These are phyloP conservation scores for Drosophila borealis DNA, from an alignment of 2,888 invertebrate genomes.

Conservation along the genomic window DNA sequence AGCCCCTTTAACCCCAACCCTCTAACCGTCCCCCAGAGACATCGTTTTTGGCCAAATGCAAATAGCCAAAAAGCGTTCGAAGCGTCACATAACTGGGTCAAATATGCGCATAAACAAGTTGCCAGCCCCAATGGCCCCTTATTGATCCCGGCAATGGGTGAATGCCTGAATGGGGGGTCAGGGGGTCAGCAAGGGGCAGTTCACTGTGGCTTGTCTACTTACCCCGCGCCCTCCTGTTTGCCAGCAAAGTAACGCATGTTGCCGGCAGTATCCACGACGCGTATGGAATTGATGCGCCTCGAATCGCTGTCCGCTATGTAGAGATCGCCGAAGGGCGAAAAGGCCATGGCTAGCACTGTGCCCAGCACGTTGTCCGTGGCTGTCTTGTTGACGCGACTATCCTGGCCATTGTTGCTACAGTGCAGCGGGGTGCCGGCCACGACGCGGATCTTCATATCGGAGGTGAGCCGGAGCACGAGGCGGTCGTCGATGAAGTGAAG, in stretches of 20 bases:
- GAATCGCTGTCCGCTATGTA: constrained; percentile 98
- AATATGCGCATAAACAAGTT: constrained; percentile 76
- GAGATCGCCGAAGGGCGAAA: constrained; percentile 95
- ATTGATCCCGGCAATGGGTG: constrained; percentile 10
- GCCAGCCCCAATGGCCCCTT: constrained; percentile 8
- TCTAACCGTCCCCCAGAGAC: constrained; percentile 12
- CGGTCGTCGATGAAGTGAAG: constrained; percentile 98
- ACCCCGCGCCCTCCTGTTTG: constrained; percentile 87
- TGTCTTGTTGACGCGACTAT: constrained; percentile 86
- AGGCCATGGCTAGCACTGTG: constrained; percentile 94
- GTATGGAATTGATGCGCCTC: constrained; percentile 92
- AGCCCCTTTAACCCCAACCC: not conserved
- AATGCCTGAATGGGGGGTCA: constrained; percentile 22
- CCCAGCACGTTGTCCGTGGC: constrained; percentile 90
- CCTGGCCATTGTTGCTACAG: constrained; percentile 89
- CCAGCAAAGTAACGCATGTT: constrained; percentile 97
- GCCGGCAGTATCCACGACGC: constrained; percentile 95
- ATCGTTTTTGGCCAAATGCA: constrained; percentile 65
- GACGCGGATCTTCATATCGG: constrained; percentile 95
- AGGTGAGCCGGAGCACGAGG: constrained; percentile 95
- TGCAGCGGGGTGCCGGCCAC: constrained; percentile 98
- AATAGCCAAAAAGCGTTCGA: constrained; percentile 51
- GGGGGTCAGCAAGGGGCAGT: not conserved
- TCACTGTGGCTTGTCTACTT: constrained; percentile 57
- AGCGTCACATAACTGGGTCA: constrained; percentile 72